A percentile compares a stretch with the other conserved stretches of the same genome.
phyloP scores from a whole-genome alignment of 2,888 invertebrate species.

The Drosophila meridiana region DNA sequence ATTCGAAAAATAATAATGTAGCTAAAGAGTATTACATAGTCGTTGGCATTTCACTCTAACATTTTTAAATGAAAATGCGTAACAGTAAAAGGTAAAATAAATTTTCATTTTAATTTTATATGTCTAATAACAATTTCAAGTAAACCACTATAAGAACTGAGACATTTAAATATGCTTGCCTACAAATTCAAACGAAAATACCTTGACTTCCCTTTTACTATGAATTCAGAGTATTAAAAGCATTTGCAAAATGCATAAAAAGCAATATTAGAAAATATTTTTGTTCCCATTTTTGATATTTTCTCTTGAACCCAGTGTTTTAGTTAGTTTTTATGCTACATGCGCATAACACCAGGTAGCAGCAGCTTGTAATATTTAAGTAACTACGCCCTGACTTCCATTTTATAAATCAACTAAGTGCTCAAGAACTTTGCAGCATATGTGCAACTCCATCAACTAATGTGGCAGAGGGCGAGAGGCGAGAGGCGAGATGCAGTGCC shows the following conservation, averaged over 20 bases:
- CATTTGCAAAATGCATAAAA: neutral
- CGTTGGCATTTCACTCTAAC: no score
- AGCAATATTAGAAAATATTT: neutral
- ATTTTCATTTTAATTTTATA: no score
- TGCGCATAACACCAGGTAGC: neutral
- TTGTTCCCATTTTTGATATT: neutral
- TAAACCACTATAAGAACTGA: neutral
- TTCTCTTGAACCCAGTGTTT: neutral
- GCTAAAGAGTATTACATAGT: no score
- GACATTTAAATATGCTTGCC: neutral
- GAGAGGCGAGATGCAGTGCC: neutral
- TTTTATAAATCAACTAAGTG: slow-evolving; percentile 1
- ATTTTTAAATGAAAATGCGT: no score
- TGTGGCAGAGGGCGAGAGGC: no score
- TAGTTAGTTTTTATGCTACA: neutral
- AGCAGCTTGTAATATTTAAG: neutral
- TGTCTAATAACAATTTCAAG: no score
- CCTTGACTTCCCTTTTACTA: no score
- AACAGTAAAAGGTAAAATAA: no score
- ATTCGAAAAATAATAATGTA: no score
- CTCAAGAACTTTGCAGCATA: slow-evolving; percentile 1
- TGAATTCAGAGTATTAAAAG: neutral
- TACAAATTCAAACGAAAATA: neutral
- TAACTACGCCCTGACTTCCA: neutral
- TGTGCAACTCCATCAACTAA: slow-evolving; percentile 4